Conservation (phyloP, 2,888 invertebrate species). For the Acrobasis suavella region DNA sequence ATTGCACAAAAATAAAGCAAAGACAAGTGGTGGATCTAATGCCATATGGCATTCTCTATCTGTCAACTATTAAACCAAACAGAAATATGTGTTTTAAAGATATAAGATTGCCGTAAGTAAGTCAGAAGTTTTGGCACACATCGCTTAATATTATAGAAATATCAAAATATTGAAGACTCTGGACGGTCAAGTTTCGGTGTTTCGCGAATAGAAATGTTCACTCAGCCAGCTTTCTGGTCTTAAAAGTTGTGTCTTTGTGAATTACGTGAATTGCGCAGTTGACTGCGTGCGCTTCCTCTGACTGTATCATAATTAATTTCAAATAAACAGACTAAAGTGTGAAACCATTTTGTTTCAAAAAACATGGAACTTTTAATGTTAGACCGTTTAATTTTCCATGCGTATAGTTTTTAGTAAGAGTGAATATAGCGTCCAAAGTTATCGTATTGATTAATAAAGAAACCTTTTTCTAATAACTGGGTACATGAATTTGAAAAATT, state of each 20-base stretch:
- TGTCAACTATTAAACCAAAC: too few species aligned
- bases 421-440: too few species aligned
- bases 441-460: too few species aligned
- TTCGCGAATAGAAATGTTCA: slow-evolving; percentile 9
- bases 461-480: too few species aligned
- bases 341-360: neutral
- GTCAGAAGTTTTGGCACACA: neutral
- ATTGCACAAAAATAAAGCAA: too few species aligned
- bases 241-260: slow-evolving; percentile 23
- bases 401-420: too few species aligned
- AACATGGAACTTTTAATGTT: neutral
- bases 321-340: neutral
- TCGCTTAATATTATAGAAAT: slow-evolving; percentile 2
- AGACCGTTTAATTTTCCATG: too few species aligned
- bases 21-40: too few species aligned
- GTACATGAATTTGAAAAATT: too few species aligned
- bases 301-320: neutral
- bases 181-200: neutral
- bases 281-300: slow-evolving; percentile 25
- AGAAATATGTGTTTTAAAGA: too few species aligned
- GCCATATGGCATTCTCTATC: too few species aligned
- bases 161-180: neutral
- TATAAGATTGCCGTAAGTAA: too few species aligned
- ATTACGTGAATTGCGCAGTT: slow-evolving; percentile 26
- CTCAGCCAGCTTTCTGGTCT: slow-evolving; percentile 11